These are phyloP conservation scores for Andrena praecox DNA, from an alignment of 2,888 invertebrate genomes.

Conservation along the genomic window DNA sequence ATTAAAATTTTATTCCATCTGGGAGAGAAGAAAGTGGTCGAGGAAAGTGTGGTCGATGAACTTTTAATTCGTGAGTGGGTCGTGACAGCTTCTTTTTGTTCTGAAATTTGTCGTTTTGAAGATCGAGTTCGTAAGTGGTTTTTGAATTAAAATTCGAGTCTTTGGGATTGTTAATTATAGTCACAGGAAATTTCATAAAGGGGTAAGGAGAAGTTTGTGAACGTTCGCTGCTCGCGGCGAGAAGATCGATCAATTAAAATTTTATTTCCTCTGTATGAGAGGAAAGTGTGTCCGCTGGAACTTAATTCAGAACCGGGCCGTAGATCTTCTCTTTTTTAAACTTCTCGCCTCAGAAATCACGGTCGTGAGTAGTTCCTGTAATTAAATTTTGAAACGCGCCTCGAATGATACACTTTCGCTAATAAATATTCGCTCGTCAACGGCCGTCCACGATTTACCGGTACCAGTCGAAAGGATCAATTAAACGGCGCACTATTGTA, in stretches of 20 bases:
- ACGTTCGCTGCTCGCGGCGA: too few relatives aligned
- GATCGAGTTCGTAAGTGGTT: not conserved
- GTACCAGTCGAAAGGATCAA: not conserved
- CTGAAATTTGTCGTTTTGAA: not conserved
- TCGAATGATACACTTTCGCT: slow-evolving; percentile 7
- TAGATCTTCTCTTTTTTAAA: too few relatives aligned
- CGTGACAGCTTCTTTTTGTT: not conserved
- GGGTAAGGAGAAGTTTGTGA: too few relatives aligned
- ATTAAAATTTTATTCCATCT: not conserved
- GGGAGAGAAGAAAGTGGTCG: not conserved
- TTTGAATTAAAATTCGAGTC: not conserved
- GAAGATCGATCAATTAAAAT: not conserved
- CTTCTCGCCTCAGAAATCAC: too few relatives aligned
- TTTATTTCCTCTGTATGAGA: not conserved
- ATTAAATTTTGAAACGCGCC: not conserved
- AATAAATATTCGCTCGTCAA: slow-evolving; percentile 14
- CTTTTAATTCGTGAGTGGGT: too few relatives aligned
- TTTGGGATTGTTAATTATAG: not conserved
- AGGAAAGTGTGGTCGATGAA: too few relatives aligned
- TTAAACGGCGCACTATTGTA: slow-evolving; percentile 2
- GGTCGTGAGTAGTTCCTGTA: not conserved
- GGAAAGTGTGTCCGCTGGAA: not conserved
- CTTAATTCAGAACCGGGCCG: not conserved
- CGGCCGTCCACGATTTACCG: not conserved
- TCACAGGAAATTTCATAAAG: too few relatives aligned